Percentiles rank a stretch among this genome's conserved stretches.
phyloP scores from a whole-genome alignment of 2,113 vertebrate genomes.

The Asarcornis scutulata region DNA sequence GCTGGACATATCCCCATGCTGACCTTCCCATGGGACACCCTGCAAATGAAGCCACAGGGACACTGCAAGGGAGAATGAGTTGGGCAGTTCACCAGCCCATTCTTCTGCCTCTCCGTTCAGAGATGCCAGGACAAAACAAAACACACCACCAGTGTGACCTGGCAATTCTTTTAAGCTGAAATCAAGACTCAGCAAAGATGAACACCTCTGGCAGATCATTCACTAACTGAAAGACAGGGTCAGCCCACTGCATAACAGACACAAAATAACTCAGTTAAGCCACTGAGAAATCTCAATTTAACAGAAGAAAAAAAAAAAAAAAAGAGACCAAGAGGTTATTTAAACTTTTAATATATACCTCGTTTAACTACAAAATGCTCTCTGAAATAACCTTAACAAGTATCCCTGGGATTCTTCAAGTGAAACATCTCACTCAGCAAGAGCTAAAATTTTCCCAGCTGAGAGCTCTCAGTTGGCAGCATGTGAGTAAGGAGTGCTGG shows the following conservation, averaged over 20 bases:
- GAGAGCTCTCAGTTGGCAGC: not conserved
- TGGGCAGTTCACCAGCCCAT: not conserved
- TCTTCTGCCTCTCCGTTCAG: not conserved
- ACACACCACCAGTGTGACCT: not conserved
- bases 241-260: not conserved
- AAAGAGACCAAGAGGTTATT: slow-evolving; percentile 7
- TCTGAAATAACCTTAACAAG: slow-evolving; percentile 14
- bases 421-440: not conserved
- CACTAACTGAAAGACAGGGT: not conserved
- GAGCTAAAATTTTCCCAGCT: not conserved
- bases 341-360: slow-evolving; percentile 21
- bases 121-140: not conserved
- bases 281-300: not conserved
- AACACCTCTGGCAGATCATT: not conserved
- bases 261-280: not conserved
- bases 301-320: not conserved
- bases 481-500: not conserved
- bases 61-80: not conserved
- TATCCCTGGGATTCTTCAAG: slow-evolving; percentile 6
- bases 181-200: not conserved
- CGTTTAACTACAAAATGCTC: not conserved
- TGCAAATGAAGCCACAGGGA: not conserved
- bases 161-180: not conserved
- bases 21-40: not conserved
- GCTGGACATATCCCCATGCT: not conserved